Percentiles rank a stretch among this genome's conserved stretches.
Evolutionary conservation across 1,140 invertebrate species (phyloP).

Genomic region (Macrocentrus cingulum): DNA sequence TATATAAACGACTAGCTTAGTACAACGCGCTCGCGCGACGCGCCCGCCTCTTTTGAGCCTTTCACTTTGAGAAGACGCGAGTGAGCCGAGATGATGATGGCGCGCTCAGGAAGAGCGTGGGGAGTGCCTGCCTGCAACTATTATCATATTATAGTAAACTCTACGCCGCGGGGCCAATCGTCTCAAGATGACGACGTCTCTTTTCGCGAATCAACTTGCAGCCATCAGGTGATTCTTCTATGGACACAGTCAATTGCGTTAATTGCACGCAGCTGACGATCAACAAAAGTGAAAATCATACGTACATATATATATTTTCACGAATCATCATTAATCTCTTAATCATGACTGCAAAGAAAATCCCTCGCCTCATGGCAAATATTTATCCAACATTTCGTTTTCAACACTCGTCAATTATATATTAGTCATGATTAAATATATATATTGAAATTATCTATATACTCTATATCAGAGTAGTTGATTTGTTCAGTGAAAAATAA

Average conservation of each 20-base stretch:
- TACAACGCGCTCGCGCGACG: constrained; percentile 49
- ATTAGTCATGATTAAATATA: too few species aligned
- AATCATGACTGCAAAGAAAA: not conserved
- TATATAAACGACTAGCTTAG: constrained; percentile 30
- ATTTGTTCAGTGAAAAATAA: too few species aligned
- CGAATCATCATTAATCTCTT: too few species aligned
- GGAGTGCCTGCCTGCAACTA: constrained; percentile 47
- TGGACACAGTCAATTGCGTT: constrained; percentile 22
- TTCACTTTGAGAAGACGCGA: constrained; percentile 55
- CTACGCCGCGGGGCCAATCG: constrained; percentile 42
- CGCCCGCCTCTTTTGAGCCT: too few species aligned
- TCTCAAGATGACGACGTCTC: constrained; percentile 20
- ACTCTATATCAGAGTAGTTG: too few species aligned
- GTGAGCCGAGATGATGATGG: constrained; percentile 35
- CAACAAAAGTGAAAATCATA: constrained; percentile 24
- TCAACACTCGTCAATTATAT: too few species aligned
- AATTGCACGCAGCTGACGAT: constrained; percentile 23
- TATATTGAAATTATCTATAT: too few species aligned
- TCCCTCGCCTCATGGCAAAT: too few species aligned
- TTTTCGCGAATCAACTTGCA: constrained; percentile 5
- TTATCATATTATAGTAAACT: constrained; percentile 55
- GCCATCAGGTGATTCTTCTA: not conserved
- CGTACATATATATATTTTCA: not conserved
- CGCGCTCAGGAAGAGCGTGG: too few species aligned
- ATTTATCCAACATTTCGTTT: not conserved